A percentile compares a stretch with the other conserved stretches of the same genome.
phyloP scores from a whole-genome alignment of 1,140 invertebrate genomes.

The roundworm (Caenorhabditis elegans) region DNA sequence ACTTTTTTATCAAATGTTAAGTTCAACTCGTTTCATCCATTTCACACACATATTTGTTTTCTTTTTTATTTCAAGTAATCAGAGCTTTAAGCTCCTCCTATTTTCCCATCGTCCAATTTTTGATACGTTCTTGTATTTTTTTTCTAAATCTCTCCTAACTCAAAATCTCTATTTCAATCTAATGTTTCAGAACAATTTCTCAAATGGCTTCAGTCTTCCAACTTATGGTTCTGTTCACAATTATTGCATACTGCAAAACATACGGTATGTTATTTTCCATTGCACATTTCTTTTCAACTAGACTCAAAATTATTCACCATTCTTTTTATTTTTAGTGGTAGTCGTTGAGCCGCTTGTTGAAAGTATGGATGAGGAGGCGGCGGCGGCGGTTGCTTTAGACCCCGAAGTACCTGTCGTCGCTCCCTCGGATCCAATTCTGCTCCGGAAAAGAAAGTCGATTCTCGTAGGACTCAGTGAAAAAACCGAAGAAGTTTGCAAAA shows the following conservation, averaged over 20 bases:
- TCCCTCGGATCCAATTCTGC: constrained; percentile 3
- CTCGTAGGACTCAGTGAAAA: constrained; percentile 18
- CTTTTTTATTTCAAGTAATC: no score
- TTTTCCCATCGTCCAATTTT: no score
- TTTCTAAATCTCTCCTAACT: no score
- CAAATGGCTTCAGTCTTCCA: neutral
- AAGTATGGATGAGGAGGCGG: neutral
- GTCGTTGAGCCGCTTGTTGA: constrained; percentile 2
- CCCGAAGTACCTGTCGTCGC: neutral
- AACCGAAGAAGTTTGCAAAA: neutral
- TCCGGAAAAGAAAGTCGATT: constrained; percentile 27
- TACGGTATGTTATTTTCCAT: neutral
- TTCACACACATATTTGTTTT: no score
- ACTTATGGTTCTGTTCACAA: neutral
- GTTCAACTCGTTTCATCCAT: neutral
- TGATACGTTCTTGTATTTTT: no score
- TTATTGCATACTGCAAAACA: neutral
- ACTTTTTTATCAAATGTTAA: neutral
- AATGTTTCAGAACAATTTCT: neutral
- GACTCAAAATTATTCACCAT: neutral
- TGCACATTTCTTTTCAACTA: neutral
- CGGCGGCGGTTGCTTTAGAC: neutral
- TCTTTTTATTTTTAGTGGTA: constrained; percentile 12
- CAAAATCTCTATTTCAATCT: no score
- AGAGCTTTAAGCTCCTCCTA: no score